Conservation (phyloP, 1,140 invertebrate species). For the Cydia amplana region DNA sequence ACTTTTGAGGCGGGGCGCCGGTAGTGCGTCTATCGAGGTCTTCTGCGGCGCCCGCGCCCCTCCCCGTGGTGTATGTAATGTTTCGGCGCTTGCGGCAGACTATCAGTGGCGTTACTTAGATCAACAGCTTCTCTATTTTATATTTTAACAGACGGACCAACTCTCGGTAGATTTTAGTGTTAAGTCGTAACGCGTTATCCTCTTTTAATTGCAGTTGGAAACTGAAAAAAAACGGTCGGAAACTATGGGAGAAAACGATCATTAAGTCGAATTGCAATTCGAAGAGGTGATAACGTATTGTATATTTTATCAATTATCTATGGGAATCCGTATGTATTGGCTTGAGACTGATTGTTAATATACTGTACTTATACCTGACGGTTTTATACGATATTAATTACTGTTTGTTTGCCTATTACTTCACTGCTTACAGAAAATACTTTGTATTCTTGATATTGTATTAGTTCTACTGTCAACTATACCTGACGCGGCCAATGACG, state of each 20-base stretch:
- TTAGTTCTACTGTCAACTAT: background rate
- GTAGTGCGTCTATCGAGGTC: background rate
- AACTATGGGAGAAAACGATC: background rate
- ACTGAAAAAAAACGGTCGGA: background rate
- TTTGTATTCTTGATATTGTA: slow-evolving; percentile 30
- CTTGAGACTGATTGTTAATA: slow-evolving; percentile 67
- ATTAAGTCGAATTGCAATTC: slow-evolving; percentile 36
- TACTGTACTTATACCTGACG: slow-evolving; percentile 51
- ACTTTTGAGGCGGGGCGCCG: slow-evolving; percentile 5
- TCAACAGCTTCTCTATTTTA: slow-evolving; percentile 50
- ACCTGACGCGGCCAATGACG: no score
- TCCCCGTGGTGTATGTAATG: slow-evolving; percentile 37
- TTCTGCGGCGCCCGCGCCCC: background rate
- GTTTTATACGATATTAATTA: slow-evolving; percentile 48
- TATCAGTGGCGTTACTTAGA: slow-evolving; percentile 42
- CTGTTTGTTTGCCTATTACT: slow-evolving; percentile 39
- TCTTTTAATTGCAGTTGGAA: slow-evolving; percentile 43
- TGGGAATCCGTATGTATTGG: slow-evolving; percentile 53
- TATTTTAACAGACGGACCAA: slow-evolving; percentile 69
- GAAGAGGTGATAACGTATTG: slow-evolving; percentile 39
- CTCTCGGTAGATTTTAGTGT: slow-evolving; percentile 63
- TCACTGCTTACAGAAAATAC: slow-evolving; percentile 12
- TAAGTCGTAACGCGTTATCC: slow-evolving; percentile 47
- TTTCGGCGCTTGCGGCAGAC: slow-evolving; percentile 45
- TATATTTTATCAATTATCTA: slow-evolving; percentile 46